Percentiles rank a stretch among this genome's conserved stretches.
Evolutionary conservation across 1,140 invertebrate genomes (phyloP).

Genomic region (Drosophila kohkoa): DNA sequence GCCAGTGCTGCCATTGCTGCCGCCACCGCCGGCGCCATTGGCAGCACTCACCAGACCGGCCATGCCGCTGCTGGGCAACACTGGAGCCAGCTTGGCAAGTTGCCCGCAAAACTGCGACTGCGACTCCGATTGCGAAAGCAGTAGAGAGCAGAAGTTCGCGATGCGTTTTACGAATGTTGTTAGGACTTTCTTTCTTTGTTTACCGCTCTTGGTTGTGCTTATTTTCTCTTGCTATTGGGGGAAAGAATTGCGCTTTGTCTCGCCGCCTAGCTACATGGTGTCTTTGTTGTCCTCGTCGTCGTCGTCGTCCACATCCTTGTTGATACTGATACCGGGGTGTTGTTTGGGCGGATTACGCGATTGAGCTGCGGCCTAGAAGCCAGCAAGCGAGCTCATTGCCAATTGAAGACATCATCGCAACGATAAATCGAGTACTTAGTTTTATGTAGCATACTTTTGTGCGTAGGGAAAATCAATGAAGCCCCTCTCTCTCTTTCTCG

Average conservation of each 20-base stretch:
- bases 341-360: constrained; percentile 28
- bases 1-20: constrained; percentile 42
- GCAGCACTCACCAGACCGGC: constrained; percentile 61
- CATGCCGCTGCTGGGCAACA: constrained; percentile 75
- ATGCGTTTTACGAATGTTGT: neutral
- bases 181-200: constrained; percentile 16
- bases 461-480: constrained; percentile 79
- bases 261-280: constrained; percentile 54
- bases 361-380: constrained; percentile 16
- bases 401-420: constrained; percentile 18
- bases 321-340: constrained; percentile 18
- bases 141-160: no score
- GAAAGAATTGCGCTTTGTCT: constrained; percentile 7
- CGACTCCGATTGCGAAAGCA: neutral
- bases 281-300: constrained; percentile 42
- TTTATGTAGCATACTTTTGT: constrained; percentile 67
- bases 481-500: constrained; percentile 14
- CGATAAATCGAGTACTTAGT: constrained; percentile 24
- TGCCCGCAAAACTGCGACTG: constrained; percentile 10
- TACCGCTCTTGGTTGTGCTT: constrained; percentile 9
- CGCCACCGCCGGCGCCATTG: constrained; percentile 32
- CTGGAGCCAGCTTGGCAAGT: constrained; percentile 75
- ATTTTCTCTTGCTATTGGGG: neutral
- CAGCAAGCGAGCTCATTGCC: constrained; percentile 24
- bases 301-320: constrained; percentile 31